Evolutionary conservation across 2,888 invertebrate species (phyloP), one percentile per base, ranked within the genome.

Genomic region (Drosophila infuscata): DNA sequence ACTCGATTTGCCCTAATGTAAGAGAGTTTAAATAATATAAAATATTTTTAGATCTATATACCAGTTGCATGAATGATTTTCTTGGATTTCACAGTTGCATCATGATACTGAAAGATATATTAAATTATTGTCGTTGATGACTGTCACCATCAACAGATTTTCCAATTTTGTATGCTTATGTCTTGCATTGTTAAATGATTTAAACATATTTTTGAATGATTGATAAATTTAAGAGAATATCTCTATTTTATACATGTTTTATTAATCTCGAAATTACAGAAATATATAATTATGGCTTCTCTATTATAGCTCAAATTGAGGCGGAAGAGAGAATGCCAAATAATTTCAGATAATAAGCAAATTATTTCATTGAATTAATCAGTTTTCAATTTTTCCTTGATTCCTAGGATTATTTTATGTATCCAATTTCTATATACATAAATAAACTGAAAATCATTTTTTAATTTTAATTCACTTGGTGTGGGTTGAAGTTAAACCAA

Each of bases 1-100:
- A 30, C 70, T 33, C 57, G 38, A 70, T 25, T 57, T 49, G 68
- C 70, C 49, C 70, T 29, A 70, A 70, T 70, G 68, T 68, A 68
- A 68, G 68, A 68, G 2, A 58, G 17, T 35, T 35, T 35, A n/a
- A 49, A 43, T 70, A 32, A 38, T 51, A 41, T 41, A 30, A 30
- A n/a, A 29, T 35, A 25, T 25, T 25, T 15, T 8, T 49, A 68
- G 30, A 68, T 25, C 12, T 38, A 56, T 11, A 57, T 30, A 32
- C 9, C 3, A 25, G 70, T 20, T 66, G 68, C 68, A 68, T 68
- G 68, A 51, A 17, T 32, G 5, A 32, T 38, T 17, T 54, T 3
- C 11, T 9, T 33, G 25, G 6, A 35, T 41, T 35, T 38, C n/a
- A 32, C 32, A 33, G 36, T 35, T 35, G 17, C 6, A 12, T 15